These are phyloP conservation scores for Nymphicus hollandicus DNA, from an alignment of 2,113 vertebrate species.

Conservation along the genomic window DNA sequence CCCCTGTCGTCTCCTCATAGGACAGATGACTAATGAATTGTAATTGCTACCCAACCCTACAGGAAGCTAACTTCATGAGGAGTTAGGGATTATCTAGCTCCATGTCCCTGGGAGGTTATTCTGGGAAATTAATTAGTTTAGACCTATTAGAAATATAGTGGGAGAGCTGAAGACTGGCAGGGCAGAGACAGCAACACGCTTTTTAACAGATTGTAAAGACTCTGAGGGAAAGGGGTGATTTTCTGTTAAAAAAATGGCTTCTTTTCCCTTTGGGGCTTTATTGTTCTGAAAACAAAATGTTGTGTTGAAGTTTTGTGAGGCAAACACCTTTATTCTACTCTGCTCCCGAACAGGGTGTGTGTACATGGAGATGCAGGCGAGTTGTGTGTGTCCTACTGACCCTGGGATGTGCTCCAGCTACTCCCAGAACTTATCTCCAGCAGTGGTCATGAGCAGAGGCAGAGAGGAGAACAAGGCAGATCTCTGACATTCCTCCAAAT, in stretches of 20 bases:
- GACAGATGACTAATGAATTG: conserved; percentile 56
- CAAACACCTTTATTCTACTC: background rate
- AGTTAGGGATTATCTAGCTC: conserved; percentile 60
- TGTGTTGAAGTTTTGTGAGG: background rate
- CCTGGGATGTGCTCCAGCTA: background rate
- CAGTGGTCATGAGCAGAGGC: rapidly evolving
- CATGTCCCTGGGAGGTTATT: conserved; percentile 64
- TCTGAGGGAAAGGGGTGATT: background rate
- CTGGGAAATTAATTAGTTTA: conserved; percentile 72
- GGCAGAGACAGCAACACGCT: conserved; percentile 2
- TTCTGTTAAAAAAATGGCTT: conserved; percentile 5
- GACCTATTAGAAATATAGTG: conserved; percentile 50
- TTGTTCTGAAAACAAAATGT: conserved; percentile 22
- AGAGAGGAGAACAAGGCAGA: background rate
- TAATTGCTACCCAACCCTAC: conserved; percentile 66
- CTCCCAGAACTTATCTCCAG: background rate
- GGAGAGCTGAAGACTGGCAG: conserved; percentile 41
- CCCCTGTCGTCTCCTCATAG: background rate
- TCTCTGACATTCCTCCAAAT: rapidly evolving
- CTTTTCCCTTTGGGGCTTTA: background rate
- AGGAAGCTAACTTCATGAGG: conserved; percentile 49
- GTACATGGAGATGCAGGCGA: background rate
- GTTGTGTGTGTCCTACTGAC: background rate
- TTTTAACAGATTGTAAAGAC: background rate
- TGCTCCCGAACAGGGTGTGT: rapidly evolving